Evolutionary conservation across 2,888 invertebrate genomes (phyloP), one percentile per base, ranked within the genome.

Genomic region (Nomada fucata): DNA sequence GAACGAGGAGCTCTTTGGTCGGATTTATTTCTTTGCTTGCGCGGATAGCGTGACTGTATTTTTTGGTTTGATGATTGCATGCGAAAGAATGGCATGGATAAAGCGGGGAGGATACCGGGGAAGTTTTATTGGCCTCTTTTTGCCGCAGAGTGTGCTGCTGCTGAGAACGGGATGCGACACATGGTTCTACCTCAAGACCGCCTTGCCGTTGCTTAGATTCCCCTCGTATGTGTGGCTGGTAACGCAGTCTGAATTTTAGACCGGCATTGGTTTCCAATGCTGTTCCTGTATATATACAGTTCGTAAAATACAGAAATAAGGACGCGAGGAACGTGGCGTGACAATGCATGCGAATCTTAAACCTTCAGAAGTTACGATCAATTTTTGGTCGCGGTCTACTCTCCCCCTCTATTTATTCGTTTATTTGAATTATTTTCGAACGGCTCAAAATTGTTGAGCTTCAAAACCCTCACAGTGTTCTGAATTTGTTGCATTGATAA

Each of bases 61-160:
- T 61, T 44, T 29, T 10, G n/a, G 55, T 50, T 61, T 52, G 71
- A 44, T 23, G 67, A n/a, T n/a, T 29, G n/a, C 47, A 42, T 15
- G 10, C 36, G 20, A 59, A 50, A 29, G 44, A 44, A 80, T 36
- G 80, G 80, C 29, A 44, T 26, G 68, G 57, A 73, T 63, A 44
- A 68, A 68, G 63, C 72, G 52, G 52, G n/a, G 55, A 23, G 44
- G 52, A 72, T 26, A 63, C 50, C 50, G 60, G 70, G 52, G 52
- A 68, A 57, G 61, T 80, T 80, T 80, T 80, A 80, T 80, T 73
- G 73, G 73, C 47, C 47, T 53, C 44, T 67, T 79, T 80, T 79
- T 80, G 59, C 79, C 67, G 72, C 72, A 42, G 55, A 50, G 67
- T 65, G 55, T 57, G 71, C 42, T 65, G 55, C 55, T 42, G 67